Evolutionary conservation across 2,797 vertebrate species (phyloP).

Genomic region (Halcyon leucocephala): DNA sequence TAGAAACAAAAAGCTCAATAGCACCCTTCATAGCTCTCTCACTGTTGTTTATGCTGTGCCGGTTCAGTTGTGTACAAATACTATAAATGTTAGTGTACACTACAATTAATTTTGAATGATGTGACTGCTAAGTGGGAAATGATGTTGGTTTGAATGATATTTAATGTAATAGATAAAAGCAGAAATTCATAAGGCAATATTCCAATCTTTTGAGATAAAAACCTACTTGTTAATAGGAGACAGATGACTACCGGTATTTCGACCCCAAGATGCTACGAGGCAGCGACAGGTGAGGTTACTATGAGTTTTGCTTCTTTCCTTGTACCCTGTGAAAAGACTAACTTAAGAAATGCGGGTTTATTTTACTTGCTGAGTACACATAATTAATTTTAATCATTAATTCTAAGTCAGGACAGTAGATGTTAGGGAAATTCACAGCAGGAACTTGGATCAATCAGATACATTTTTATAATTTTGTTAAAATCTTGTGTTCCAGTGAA

Average conservation of each 20-base stretch:
- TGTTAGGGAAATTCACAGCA: not conserved
- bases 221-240: slow-evolving; percentile 85
- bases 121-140: not conserved
- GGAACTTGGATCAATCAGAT: not conserved
- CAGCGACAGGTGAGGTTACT: slow-evolving; percentile 89
- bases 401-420: not conserved
- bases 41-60: not conserved
- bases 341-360: not conserved
- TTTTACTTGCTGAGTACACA: not conserved
- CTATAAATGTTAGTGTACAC: not conserved
- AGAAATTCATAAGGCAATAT: not conserved
- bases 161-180: not conserved
- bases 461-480: not conserved
- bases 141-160: not conserved
- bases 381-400: not conserved
- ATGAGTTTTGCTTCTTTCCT: not conserved
- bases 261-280: slow-evolving; percentile 98
- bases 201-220: not conserved
- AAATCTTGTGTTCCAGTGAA: not conserved
- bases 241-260: slow-evolving; percentile 97
- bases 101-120: not conserved
- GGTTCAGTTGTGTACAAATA: not conserved
- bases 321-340: not conserved
- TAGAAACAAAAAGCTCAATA: not conserved
- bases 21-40: not conserved